These are phyloP conservation scores for Lochmaea capreae DNA, from an alignment of 2,888 invertebrate genomes.

Conservation along the genomic window DNA sequence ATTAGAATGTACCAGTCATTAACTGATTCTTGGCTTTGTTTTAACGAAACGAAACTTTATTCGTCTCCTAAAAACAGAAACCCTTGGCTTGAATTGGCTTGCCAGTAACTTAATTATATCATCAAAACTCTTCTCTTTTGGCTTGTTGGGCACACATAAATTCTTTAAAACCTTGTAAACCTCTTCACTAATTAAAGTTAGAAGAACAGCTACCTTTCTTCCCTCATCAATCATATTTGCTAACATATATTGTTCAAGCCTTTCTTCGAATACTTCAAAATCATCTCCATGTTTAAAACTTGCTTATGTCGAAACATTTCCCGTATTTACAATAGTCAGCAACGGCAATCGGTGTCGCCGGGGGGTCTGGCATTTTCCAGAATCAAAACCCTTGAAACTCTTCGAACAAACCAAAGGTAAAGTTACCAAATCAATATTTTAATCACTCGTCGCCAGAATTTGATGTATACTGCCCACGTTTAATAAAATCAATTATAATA, in stretches of 20 bases:
- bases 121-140: no score
- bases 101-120: slow-evolving; percentile 1
- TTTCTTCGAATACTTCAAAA: slow-evolving; percentile 23
- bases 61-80: slow-evolving; percentile 17
- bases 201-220: slow-evolving; percentile 31
- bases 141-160: no score
- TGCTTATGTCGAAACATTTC: slow-evolving; percentile 18
- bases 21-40: slow-evolving; percentile 17
- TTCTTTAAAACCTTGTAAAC: no score
- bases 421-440: no score
- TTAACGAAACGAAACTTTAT: slow-evolving; percentile 17
- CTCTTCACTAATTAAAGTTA: no score
- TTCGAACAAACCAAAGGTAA: no score
- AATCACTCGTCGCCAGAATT: no score
- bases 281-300: slow-evolving; percentile 17
- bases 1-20: slow-evolving; percentile 30
- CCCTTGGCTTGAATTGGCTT: slow-evolving; percentile 13
- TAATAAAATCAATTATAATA: no score
- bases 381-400: background rate
- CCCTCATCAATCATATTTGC: slow-evolving; percentile 38
- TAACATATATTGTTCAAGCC: slow-evolving; percentile 31
- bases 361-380: no score
- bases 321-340: slow-evolving; percentile 23
- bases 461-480: no score
- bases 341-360: background rate